Conservation (phyloP, 2,113 vertebrate genomes). For the Ailuropoda melanoleuca region DNA sequence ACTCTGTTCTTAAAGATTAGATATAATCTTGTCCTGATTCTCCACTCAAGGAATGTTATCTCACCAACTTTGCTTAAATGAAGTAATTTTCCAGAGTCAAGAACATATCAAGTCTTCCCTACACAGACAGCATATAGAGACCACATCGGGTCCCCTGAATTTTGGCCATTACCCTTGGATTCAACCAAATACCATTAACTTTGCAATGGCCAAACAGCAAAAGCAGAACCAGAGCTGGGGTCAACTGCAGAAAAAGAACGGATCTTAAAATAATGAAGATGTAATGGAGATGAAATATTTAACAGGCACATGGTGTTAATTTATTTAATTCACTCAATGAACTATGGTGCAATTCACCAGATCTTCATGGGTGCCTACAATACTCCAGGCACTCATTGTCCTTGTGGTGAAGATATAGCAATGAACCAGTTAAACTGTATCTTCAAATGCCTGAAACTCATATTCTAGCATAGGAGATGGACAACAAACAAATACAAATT, state of each 20-base stretch:
- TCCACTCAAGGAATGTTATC: background rate
- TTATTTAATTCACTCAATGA: background rate
- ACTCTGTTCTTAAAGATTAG: background rate
- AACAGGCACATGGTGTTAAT: background rate
- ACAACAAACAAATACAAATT: too few relatives aligned
- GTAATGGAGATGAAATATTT: background rate
- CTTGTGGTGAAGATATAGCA: background rate
- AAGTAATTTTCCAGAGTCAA: background rate
- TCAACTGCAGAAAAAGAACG: background rate
- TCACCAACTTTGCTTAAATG: background rate
- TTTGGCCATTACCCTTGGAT: background rate
- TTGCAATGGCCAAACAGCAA: background rate
- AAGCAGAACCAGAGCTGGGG: background rate
- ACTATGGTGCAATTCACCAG: background rate
- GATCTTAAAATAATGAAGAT: background rate
- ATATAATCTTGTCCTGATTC: background rate
- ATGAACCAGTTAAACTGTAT: background rate
- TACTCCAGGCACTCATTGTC: background rate
- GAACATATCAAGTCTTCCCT: background rate
- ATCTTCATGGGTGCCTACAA: background rate
- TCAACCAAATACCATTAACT: background rate
- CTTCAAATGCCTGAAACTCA: background rate
- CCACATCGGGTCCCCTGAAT: rapidly evolving
- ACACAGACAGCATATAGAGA: background rate
- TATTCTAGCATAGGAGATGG: rapidly evolving